These are phyloP conservation scores for Trichacis sp. DNA, from an alignment of 2,888 invertebrate species.

Conservation along the genomic window DNA sequence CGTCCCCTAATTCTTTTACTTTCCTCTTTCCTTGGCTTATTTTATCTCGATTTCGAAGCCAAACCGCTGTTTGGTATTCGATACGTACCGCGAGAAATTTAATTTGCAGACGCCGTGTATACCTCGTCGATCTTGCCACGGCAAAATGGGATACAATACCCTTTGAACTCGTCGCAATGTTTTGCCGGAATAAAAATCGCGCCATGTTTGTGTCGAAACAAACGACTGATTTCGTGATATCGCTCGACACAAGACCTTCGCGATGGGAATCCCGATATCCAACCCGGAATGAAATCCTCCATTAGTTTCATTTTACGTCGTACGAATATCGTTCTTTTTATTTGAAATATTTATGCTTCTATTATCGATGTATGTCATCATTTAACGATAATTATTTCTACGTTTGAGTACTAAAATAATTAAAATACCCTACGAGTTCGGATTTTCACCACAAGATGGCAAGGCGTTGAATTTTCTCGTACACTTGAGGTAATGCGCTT, in stretches of 20 bases:
- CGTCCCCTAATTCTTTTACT: background rate
- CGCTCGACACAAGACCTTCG: too few species aligned
- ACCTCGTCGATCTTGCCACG: conserved; percentile 8
- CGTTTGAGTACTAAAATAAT: too few species aligned
- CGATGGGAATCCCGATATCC: background rate
- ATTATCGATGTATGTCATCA: too few species aligned
- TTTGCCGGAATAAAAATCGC: background rate
- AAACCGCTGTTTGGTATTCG: conserved; percentile 56
- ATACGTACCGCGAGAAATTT: conserved; percentile 55
- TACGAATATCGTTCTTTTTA: too few species aligned
- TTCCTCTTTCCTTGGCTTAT: background rate
- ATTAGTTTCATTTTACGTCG: too few species aligned
- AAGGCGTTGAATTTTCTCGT: too few species aligned
- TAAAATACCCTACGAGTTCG: too few species aligned
- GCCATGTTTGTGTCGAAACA: too few species aligned
- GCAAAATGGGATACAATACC: background rate
- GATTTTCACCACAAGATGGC: too few species aligned
- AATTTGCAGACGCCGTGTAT: conserved; percentile 58
- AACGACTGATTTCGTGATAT: background rate
- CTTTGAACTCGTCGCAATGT: background rate
- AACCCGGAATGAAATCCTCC: background rate
- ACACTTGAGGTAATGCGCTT: too few species aligned
- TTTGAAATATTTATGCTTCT: too few species aligned
- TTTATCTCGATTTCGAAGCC: background rate
- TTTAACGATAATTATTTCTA: too few species aligned